phyloP scores from a whole-genome alignment of 1,140 invertebrate species.

The Apis mellifera region DNA sequence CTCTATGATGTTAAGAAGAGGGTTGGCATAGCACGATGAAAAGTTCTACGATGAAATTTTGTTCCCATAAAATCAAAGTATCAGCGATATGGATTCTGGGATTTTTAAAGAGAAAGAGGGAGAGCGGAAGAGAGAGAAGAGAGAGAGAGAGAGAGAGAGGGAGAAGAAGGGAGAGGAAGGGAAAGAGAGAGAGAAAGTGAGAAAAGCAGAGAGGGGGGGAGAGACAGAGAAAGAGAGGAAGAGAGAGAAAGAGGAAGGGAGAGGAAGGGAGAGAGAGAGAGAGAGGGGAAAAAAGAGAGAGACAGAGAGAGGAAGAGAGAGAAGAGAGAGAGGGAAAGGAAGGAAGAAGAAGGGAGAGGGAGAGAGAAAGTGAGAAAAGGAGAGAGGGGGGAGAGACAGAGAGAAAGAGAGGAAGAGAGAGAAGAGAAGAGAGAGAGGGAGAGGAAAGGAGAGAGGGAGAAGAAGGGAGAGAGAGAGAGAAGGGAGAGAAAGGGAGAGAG shows the following conservation, averaged over 20 bases:
- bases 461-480: not conserved
- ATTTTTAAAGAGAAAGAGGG: conserved; percentile 1
- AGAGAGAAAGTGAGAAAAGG: not conserved
- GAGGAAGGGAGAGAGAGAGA: too few relatives aligned
- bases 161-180: not conserved
- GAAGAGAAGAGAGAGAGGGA: too few relatives aligned
- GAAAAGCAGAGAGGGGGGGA: not conserved
- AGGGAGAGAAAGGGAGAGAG: too few relatives aligned
- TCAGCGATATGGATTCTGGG: conserved; percentile 12
- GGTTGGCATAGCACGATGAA: not conserved
- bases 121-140: too few relatives aligned
- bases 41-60: not conserved
- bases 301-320: not conserved
- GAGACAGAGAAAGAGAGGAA: too few relatives aligned
- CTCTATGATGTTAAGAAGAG: not conserved
- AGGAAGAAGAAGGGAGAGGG: too few relatives aligned
- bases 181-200: too few relatives aligned
- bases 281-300: not conserved
- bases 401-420: not conserved
- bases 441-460: too few relatives aligned
- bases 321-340: too few relatives aligned
- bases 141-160: too few relatives aligned
- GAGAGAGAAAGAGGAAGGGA: not conserved
- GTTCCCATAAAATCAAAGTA: not conserved
- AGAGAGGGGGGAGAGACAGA: too few relatives aligned